A percentile compares a stretch with the other conserved stretches of the same genome.
Conservation (phyloP, 1,140 invertebrate genomes). For the Pachyrhynchus sulphureomaculatus region DNA sequence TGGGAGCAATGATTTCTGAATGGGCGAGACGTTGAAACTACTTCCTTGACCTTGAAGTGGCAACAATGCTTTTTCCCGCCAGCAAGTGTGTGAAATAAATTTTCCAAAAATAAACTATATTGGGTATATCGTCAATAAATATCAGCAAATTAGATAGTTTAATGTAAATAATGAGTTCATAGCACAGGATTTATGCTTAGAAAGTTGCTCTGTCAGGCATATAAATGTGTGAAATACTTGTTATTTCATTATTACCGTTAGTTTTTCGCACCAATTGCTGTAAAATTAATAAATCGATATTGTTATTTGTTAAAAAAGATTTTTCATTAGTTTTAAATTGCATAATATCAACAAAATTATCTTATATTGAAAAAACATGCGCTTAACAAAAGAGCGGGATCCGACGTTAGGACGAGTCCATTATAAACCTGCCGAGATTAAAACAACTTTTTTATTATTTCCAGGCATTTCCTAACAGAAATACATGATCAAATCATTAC, state of each 20-base stretch:
- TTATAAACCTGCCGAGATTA: conserved; percentile 25
- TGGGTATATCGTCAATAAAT: not conserved
- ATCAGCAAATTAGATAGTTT: not conserved
- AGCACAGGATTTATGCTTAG: no score
- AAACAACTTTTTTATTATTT: conserved; percentile 28
- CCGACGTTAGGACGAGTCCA: conserved; percentile 46
- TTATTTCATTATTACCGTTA: no score
- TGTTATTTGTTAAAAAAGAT: not conserved
- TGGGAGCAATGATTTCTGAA: conserved; percentile 11
- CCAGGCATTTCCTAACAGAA: conserved; percentile 47
- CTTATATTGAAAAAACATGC: conserved; percentile 34
- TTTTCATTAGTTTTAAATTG: not conserved
- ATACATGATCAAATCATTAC: conserved; percentile 27
- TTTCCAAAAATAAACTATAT: not conserved
- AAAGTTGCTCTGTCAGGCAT: not conserved
- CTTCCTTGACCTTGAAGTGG: conserved; percentile 1
- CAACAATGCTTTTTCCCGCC: conserved; percentile 15
- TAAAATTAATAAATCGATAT: not conserved
- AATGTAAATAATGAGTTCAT: no score
- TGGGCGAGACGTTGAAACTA: not conserved
- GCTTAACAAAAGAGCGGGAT: conserved; percentile 48
- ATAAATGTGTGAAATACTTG: no score
- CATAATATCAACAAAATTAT: conserved; percentile 4
- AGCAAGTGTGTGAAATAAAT: not conserved
- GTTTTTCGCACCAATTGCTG: no score